Conservation (phyloP, 2,888 invertebrate species). For the Scaeva pyrastri region DNA sequence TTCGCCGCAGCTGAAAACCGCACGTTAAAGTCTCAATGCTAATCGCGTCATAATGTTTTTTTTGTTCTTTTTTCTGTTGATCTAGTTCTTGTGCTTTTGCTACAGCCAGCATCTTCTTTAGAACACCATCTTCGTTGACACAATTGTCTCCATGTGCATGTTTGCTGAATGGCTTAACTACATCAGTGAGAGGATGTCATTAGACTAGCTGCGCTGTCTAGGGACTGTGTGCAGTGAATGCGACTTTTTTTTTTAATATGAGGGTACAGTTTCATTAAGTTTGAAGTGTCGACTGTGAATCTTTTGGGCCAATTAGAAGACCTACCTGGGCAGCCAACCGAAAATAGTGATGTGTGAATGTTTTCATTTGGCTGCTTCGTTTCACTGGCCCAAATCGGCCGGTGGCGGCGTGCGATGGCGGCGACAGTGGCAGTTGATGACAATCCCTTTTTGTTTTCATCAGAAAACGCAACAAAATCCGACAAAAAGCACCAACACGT, state of each 20-base stretch:
- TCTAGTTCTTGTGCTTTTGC: slow-evolving; percentile 53
- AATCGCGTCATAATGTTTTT: slow-evolving; percentile 46
- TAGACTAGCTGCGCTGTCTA: slow-evolving; percentile 41
- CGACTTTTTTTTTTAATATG: slow-evolving; percentile 37
- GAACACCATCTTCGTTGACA: slow-evolving; percentile 42
- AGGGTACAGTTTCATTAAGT: slow-evolving; percentile 41
- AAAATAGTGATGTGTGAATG: slow-evolving; percentile 33
- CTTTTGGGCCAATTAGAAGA: slow-evolving; percentile 66
- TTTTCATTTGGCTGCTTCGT: slow-evolving; percentile 64
- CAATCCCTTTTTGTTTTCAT: slow-evolving; percentile 71
- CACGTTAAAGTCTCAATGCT: slow-evolving; percentile 43
- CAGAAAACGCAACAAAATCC: slow-evolving; percentile 11
- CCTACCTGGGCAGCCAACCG: slow-evolving; percentile 66
- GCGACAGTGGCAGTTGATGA: slow-evolving; percentile 31
- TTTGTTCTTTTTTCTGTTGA: slow-evolving; percentile 15
- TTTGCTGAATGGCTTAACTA: slow-evolving; percentile 13
- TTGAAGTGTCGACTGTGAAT: slow-evolving; percentile 39
- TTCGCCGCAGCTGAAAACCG: slow-evolving; percentile 14
- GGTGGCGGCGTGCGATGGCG: too few species aligned
- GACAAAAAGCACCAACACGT: neutral
- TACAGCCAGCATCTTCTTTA: slow-evolving; percentile 48
- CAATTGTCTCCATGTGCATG: slow-evolving; percentile 60
- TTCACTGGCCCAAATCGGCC: slow-evolving; percentile 72
- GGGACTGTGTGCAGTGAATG: slow-evolving; percentile 58
- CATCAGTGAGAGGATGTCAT: slow-evolving; percentile 49